phyloP scores from a whole-genome alignment of 2,888 invertebrate species.

The Microchrysa polita region DNA sequence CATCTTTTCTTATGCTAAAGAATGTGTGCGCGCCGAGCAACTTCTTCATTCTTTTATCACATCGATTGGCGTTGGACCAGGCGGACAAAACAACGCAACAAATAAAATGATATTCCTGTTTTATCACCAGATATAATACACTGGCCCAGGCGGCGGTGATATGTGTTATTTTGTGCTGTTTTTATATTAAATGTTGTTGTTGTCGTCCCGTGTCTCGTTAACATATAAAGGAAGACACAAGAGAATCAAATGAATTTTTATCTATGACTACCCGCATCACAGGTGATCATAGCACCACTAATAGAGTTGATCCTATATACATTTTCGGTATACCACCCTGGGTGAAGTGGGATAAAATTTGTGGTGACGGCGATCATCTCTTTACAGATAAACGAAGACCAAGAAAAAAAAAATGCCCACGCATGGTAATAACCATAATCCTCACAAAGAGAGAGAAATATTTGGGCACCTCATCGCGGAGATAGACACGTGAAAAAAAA shows the following conservation, averaged over 20 bases:
- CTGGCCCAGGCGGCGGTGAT: too few relatives aligned
- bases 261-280: constrained; percentile 44
- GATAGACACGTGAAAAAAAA: too few relatives aligned
- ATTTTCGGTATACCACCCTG: constrained; percentile 43
- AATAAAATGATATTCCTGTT: background rate
- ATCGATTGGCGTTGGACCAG: background rate
- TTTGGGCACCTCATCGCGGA: constrained; percentile 10
- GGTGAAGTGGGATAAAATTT: constrained; percentile 43
- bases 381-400: constrained; percentile 43
- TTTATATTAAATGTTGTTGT: background rate
- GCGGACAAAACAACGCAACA: constrained; percentile 8
- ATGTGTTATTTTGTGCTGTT: constrained; percentile 1
- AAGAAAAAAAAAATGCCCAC: constrained; percentile 45
- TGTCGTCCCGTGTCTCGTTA: background rate
- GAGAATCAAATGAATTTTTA: constrained; percentile 36
- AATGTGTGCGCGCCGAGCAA: constrained; percentile 24
- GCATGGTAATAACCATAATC: constrained; percentile 43
- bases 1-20: constrained; percentile 43
- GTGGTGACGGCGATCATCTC: constrained; percentile 42
- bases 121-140: too few relatives aligned
- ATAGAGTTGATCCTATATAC: constrained; percentile 43
- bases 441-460: constrained; percentile 17
- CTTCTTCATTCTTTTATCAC: constrained; percentile 36
- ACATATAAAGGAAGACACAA: background rate
- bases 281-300: constrained; percentile 42